phyloP scores from a whole-genome alignment of 2,888 invertebrate species.

The Tribolium freemani region DNA sequence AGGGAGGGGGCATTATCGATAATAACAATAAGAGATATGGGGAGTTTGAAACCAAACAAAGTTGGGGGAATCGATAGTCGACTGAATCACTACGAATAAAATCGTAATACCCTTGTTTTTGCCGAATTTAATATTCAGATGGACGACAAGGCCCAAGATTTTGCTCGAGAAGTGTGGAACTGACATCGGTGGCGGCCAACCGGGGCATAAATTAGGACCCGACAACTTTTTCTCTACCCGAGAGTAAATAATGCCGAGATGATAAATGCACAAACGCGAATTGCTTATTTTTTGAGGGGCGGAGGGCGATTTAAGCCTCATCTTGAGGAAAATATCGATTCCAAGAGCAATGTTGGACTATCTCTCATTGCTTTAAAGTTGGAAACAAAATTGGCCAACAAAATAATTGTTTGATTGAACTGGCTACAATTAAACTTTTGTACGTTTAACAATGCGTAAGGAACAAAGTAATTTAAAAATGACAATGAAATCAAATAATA shows the following conservation, averaged over 20 bases:
- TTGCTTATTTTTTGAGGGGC: constrained; percentile 37
- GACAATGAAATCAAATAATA: too few species aligned
- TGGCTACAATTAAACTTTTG: too few species aligned
- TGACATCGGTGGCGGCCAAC: constrained; percentile 30
- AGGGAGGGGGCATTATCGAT: constrained; percentile 31
- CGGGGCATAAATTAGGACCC: constrained; percentile 42
- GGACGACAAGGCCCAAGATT: constrained; percentile 21
- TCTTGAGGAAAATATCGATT: constrained; percentile 32
- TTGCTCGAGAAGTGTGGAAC: constrained; percentile 36
- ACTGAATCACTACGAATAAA: constrained; percentile 37
- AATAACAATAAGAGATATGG: constrained; percentile 36
- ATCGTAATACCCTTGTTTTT: constrained; percentile 30
- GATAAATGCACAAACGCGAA: constrained; percentile 45
- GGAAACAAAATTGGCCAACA: too few species aligned
- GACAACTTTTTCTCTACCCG: constrained; percentile 41
- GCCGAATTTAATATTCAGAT: constrained; percentile 31
- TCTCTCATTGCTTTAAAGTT: too few species aligned
- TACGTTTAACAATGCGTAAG: too few species aligned
- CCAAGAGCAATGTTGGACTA: too few species aligned
- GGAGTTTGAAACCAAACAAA: constrained; percentile 28
- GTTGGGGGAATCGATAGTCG: constrained; percentile 28
- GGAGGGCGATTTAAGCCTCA: constrained; percentile 34
- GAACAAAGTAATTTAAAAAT: too few species aligned
- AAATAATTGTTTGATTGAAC: too few species aligned
- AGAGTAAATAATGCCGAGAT: constrained; percentile 42